A percentile compares a stretch with the other conserved stretches of the same genome.
These are phyloP conservation scores for Euthynnus affinis DNA, from an alignment of 2,797 vertebrate genomes.

Conservation along the genomic window DNA sequence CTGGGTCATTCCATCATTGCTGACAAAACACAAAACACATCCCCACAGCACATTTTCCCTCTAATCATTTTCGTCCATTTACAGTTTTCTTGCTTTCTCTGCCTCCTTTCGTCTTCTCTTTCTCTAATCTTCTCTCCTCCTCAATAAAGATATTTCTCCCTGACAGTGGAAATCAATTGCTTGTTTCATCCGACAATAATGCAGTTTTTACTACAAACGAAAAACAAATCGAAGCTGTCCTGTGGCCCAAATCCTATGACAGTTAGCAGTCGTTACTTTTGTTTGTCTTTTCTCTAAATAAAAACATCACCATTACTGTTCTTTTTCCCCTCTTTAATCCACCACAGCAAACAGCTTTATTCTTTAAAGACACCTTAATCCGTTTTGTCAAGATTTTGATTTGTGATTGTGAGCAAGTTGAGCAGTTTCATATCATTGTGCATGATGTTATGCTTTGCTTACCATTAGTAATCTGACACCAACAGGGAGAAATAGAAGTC, in stretches of 20 bases:
- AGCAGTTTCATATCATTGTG: slow-evolving; percentile 1
- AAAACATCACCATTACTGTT: slow-evolving; percentile 26
- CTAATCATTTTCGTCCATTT: slow-evolving; percentile 19
- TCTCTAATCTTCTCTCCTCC: slow-evolving; percentile 31
- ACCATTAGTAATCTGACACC: slow-evolving; percentile 23
- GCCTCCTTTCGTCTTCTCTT: background rate
- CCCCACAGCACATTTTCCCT: slow-evolving; percentile 26
- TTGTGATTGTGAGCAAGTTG: slow-evolving; percentile 15
- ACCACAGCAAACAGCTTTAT: slow-evolving; percentile 39
- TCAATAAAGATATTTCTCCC: slow-evolving; percentile 54
- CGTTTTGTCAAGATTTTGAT: slow-evolving; percentile 10
- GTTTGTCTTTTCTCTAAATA: slow-evolving; percentile 27
- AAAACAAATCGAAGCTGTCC: slow-evolving; percentile 50
- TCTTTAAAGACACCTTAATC: slow-evolving; percentile 41
- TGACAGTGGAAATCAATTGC: slow-evolving; percentile 66
- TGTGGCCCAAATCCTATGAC: slow-evolving; percentile 25
- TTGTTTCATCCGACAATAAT: slow-evolving; percentile 66
- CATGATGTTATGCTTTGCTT: slow-evolving; percentile 17
- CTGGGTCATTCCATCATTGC: slow-evolving; percentile 64
- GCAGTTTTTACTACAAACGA: slow-evolving; percentile 34
- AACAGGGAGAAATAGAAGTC: slow-evolving; percentile 6
- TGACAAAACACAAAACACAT: slow-evolving; percentile 52
- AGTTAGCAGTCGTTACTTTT: slow-evolving; percentile 34
- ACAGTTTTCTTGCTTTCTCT: background rate
- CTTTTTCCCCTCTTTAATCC: slow-evolving; percentile 13